These are phyloP conservation scores for Tapera naevia DNA, from an alignment of 2,797 vertebrate genomes.

Conservation along the genomic window DNA sequence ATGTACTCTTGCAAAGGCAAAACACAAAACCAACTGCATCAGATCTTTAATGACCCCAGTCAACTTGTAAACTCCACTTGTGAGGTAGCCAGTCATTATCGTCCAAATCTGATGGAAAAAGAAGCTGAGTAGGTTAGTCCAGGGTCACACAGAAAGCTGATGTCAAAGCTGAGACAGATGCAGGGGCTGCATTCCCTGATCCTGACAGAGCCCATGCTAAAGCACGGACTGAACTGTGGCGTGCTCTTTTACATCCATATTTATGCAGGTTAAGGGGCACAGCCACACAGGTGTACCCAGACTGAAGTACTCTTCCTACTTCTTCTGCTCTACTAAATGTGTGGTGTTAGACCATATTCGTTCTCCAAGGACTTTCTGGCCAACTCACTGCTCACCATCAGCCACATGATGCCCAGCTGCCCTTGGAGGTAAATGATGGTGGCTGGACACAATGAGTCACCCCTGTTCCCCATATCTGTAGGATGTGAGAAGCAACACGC, in stretches of 20 bases:
- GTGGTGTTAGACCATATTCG: neutral
- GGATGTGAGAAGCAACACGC: neutral
- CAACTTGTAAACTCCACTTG: neutral
- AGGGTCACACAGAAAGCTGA: neutral
- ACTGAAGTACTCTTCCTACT: neutral
- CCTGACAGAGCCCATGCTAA: fast-evolving
- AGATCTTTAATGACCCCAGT: neutral
- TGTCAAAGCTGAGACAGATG: neutral
- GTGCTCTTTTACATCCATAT: neutral
- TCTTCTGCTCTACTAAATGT: neutral
- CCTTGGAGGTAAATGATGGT: neutral
- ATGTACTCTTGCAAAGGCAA: neutral
- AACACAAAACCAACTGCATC: neutral
- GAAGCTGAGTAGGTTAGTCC: neutral
- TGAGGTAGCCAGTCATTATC: neutral
- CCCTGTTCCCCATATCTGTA: neutral
- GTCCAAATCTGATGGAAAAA: neutral
- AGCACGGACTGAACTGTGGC: neutral
- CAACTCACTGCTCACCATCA: neutral
- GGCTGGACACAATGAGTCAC: neutral
- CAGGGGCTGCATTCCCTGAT: neutral
- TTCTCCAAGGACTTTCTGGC: neutral
- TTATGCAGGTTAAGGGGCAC: neutral
- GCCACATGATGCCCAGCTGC: neutral
- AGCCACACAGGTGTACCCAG: neutral